Percentiles rank a stretch among this genome's conserved stretches.
These are phyloP conservation scores for Asarcornis scutulata DNA, from an alignment of 2,113 vertebrate genomes.

Conservation along the genomic window DNA sequence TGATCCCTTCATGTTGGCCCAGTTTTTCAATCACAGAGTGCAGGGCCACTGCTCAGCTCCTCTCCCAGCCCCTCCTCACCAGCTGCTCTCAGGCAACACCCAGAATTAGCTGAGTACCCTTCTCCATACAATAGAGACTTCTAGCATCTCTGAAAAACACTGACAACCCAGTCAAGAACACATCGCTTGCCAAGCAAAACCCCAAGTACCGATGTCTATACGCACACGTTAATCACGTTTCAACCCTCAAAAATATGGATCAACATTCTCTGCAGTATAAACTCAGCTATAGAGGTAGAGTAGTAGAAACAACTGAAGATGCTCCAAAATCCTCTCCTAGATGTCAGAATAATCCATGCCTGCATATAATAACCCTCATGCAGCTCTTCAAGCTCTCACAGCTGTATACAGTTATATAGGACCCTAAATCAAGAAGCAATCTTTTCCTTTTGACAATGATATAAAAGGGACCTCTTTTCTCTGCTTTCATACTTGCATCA, in stretches of 20 bases:
- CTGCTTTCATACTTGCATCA: neutral
- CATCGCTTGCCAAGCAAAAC: neutral
- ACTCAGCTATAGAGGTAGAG: neutral
- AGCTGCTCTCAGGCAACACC: neutral
- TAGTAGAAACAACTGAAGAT: neutral
- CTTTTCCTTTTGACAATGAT: slow-evolving; percentile 26
- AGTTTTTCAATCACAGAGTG: accelerated
- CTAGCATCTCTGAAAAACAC: neutral
- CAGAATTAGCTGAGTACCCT: neutral
- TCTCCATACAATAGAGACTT: neutral
- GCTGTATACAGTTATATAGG: neutral
- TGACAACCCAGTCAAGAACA: neutral
- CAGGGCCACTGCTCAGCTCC: neutral
- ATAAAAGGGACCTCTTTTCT: neutral
- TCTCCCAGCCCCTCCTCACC: neutral
- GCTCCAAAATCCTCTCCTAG: neutral
- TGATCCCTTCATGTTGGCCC: neutral
- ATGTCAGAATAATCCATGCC: neutral
- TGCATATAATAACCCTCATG: neutral
- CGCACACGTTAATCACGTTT: neutral
- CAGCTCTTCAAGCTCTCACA: neutral
- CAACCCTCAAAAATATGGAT: neutral
- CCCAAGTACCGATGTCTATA: neutral
- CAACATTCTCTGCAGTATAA: neutral
- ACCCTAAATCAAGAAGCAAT: slow-evolving; percentile 50